Conservation (phyloP, 2,797 vertebrate species). For the Sylvilagus floridanus region DNA sequence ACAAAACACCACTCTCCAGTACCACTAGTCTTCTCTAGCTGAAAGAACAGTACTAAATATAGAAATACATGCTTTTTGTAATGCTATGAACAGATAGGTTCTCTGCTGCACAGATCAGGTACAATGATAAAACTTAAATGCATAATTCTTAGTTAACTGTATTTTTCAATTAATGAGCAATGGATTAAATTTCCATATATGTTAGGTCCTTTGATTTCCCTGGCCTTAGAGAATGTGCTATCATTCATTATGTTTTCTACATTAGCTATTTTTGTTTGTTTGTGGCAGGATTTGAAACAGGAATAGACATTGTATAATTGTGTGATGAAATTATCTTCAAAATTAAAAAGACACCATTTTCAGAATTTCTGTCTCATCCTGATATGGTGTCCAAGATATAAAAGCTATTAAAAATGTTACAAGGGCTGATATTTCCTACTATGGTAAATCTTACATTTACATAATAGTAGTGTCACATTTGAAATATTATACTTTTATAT, state of each 20-base stretch:
- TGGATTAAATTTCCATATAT: not conserved
- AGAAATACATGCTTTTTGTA: too few species aligned
- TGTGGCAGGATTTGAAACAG: conserved; percentile 52
- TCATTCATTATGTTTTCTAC: not conserved
- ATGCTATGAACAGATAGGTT: not conserved
- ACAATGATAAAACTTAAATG: not conserved
- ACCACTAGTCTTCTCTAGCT: conserved; percentile 2
- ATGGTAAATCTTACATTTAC: not conserved
- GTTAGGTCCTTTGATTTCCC: not conserved
- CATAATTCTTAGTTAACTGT: not conserved
- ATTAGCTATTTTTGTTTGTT: conserved; percentile 12
- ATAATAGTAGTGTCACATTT: not conserved
- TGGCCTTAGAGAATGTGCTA: not conserved
- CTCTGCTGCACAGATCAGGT: not conserved
- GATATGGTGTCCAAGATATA: conserved; percentile 36
- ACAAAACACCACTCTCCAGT: not conserved
- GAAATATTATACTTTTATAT: not conserved
- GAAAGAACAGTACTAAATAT: not conserved
- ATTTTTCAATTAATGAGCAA: not conserved
- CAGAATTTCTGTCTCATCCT: not conserved
- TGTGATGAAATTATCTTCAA: conserved; percentile 45
- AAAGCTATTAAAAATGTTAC: conserved; percentile 24
- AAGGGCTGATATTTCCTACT: not conserved
- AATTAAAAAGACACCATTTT: conserved; percentile 49
- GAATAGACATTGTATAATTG: not conserved